Evolutionary conservation across 2,888 invertebrate genomes (phyloP).

Genomic region (Ornithoptera priamus): DNA sequence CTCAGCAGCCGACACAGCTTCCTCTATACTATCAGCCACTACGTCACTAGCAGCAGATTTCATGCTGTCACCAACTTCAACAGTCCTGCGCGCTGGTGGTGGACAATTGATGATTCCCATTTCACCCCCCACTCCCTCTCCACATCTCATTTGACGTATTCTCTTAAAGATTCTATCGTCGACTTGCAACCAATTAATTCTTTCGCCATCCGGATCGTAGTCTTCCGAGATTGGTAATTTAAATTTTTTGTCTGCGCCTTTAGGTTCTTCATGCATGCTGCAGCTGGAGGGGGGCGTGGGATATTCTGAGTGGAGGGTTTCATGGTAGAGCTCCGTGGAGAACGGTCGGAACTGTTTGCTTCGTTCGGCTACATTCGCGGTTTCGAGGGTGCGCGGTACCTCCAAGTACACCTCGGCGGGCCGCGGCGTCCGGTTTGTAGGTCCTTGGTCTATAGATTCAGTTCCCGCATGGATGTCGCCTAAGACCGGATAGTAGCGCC

Average conservation of each 20-base stretch:
- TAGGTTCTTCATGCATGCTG: conserved; percentile 31
- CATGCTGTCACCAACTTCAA: background rate
- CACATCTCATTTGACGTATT: conserved; percentile 27
- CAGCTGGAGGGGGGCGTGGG: conserved; percentile 34
- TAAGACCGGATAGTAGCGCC: conserved; percentile 69
- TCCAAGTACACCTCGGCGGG: conserved; percentile 64
- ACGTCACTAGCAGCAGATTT: no score
- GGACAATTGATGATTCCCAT: background rate
- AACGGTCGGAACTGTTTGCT: conserved; percentile 63
- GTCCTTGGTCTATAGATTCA: conserved; percentile 62
- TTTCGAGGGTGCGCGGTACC: conserved; percentile 33
- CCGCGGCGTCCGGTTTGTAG: conserved; percentile 64
- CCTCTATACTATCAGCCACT: conserved; percentile 62
- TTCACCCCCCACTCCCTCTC: background rate
- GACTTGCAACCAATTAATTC: conserved; percentile 35
- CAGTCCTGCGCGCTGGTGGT: background rate
- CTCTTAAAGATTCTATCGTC: conserved; percentile 31
- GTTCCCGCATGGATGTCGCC: conserved; percentile 65
- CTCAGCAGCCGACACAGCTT: conserved; percentile 57
- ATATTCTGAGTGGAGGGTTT: conserved; percentile 49
- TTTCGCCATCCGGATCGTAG: conserved; percentile 58
- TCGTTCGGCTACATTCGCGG: conserved; percentile 43
- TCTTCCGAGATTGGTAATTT: conserved; percentile 65
- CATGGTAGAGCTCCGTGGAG: conserved; percentile 50
- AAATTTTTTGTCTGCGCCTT: conserved; percentile 49